Evolutionary conservation across 2,113 vertebrate species (phyloP), one percentile per base, ranked within the genome.

Genomic region (Orientallactaga bullata): DNA sequence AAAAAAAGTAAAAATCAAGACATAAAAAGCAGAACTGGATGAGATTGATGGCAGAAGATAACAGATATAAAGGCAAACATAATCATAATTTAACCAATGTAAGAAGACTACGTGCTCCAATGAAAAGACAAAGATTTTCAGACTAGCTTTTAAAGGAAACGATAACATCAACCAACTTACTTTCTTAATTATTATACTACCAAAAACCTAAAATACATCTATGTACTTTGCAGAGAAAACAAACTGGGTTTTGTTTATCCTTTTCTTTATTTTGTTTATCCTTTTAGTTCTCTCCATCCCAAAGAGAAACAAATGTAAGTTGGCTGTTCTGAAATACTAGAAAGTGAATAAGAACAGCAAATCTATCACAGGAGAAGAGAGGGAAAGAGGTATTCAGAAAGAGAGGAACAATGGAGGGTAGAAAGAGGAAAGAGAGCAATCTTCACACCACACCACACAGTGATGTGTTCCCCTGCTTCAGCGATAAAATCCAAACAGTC

Each of bases 11-110:
- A 60, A 82, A 68, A 47, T 15, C 1, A 78, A 85, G 32, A 1
- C 12, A 79, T 79, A 87, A 47, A 35, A 68, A 66, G n/a, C 47
- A 76, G 24, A 68, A 88, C 65, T 79, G 47, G 5, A 65, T 65
- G 28, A 83, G 21, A 55, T 55, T 58, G 68, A 68, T 5, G 65
- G 26, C 61, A 82, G 7, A 68, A 87, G 42, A 58, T 82, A 90
- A 39, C 28, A 35, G 24, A 76, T 82, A 91, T 32, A 88, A 94
- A 92, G 72, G 69, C 37, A 83, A 88, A 83, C 16, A 37, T 11
- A 77, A 28, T 3, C 47, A 3, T 55, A 91, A 81, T 65, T 37
- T 32, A 83, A 42, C 60, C 55, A 71, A 83, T 78, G 2, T 88
- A 84, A 84, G 23, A 11, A 30, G 35, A 35, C 23, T 51, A 55